Evolutionary conservation across 1,140 invertebrate species (phyloP), one percentile per base, ranked within the genome.

Genomic region (Anastatus disparis): DNA sequence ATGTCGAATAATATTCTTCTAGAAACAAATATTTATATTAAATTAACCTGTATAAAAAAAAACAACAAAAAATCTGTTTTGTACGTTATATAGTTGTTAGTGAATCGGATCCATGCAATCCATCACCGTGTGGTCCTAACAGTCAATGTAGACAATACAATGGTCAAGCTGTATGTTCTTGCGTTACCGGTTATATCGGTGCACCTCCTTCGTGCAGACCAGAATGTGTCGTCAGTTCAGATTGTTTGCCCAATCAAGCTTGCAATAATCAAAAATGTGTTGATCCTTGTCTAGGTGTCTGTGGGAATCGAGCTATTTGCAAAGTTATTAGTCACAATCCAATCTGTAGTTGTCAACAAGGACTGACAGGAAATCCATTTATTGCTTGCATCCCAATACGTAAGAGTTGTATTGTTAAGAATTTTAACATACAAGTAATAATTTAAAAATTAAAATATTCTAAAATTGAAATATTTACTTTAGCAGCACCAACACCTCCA

Each of bases 221-320:
- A 15, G 90, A 92, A 82, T 92, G 91, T 80, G 79, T 85, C 17
- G 85, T 88, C n/a, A 91, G 88, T 75, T 88, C 90, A 4, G 91
- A 92, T 82, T 92, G 91, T 84, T 70, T 87, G 6, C 76, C 82
- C 31, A 87, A 89, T 76, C 85, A 88, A 81, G 88, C 89, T 13
- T 93, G 92, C 75, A 85, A 88, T 52, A 90, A 90, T 72, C 87
- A 89, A 59, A 90, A 89, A 80, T 93, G 92, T 80, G 78, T 82
- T 27, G 88, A 91, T 75, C 91, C 91, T 38, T 93, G 92, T 77
- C 87, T 87, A 10, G 89, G 87, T 72, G 85, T 87, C 31, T 91
- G 90, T 76, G 90, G 90, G 2, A 70, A 87, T 20, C 87, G 88
- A 70, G 81, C 89, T 17, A 77, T 85, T 17, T 93, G 92, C 74